Base-by-base conservation (phyloP, 2,888 invertebrate species). In the Argyra leucocephala region DNA sequence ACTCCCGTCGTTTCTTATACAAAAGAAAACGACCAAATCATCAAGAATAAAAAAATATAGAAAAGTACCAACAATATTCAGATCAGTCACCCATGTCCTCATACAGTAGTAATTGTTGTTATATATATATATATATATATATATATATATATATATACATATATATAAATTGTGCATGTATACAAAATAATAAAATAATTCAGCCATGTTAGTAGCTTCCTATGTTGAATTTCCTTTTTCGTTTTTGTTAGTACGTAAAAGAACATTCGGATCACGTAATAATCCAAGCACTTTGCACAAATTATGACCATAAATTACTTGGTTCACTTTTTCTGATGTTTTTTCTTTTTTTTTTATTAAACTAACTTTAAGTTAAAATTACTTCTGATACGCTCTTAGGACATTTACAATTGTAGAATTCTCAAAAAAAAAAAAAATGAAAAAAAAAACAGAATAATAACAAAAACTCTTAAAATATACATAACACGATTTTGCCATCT, bases 251-350 rank as follows among this genome's bases (percentile, higher is more conserved):
- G 3, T 31, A 31, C 12, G 31, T 31, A 10, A 31, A 31, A 31
- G 3, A 48, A 48, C 2, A 48, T 48, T 48, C 48, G 18, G 15
- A 48, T 48, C 48, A 48, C 48, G 48, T 48, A 48, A 48, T 48
- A 48, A 48, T 48, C 48, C 48, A 48, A 48, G 48, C 48, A 48
- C 48, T 48, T 48, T 48, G 48, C 48, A 48, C 48, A 48, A 48
- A 48, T 48, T 48, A 48, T 48, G 48, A 48, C 48, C 48, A 48
- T 48, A 48, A 48, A 48, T 48, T 48, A 48, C 48, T 1, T 48
- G 12, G 18, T 48, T 18, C n/a, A 48, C n/a, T 48, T 48, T 48
- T 48, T 48, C n/a, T 15, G 6, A 37, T 48, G n/a, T n/a, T 18
- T 18, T 18, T n/a, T 48, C 15, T 12, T n/a, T 48, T 37, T 37